These are phyloP conservation scores for Dipodomys ordii DNA, from an alignment of 2,113 vertebrate genomes.

Conservation along the genomic window DNA sequence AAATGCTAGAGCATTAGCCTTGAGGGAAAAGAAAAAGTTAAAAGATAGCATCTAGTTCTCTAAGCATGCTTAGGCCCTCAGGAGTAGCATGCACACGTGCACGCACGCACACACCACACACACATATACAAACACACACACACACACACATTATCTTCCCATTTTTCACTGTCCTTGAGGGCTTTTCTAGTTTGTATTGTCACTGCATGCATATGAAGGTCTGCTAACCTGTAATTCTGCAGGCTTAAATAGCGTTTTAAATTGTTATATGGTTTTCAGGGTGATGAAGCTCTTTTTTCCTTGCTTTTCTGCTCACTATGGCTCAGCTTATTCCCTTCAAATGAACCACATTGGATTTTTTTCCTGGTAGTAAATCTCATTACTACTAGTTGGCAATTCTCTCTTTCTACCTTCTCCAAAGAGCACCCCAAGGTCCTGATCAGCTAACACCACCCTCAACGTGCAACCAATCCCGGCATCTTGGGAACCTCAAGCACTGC, in stretches of 20 bases:
- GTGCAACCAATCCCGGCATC: not conserved
- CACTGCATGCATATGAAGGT: not conserved
- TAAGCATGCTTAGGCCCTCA: no score
- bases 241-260: not conserved
- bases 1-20: no score
- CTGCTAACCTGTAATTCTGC: not conserved
- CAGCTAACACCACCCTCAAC: not conserved
- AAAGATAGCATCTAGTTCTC: no score
- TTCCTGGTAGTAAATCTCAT: not conserved
- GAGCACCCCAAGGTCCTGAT: not conserved
- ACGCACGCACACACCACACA: no score
- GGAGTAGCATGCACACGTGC: no score
- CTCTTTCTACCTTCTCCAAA: conserved; percentile 12
- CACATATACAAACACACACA: no score
- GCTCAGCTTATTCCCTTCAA: not conserved
- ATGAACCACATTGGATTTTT: conserved; percentile 24
- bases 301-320: not conserved
- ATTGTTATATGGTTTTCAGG: conserved; percentile 16
- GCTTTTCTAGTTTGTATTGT: not conserved
- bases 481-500: not conserved
- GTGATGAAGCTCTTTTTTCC: not conserved
- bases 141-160: not conserved
- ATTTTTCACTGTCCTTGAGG: not conserved
- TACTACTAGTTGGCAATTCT: not conserved
- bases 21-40: no score